Base-by-base conservation (phyloP, 92 coral and sea anemone genomes). In the Umimayanthus chanpuru region DNA sequence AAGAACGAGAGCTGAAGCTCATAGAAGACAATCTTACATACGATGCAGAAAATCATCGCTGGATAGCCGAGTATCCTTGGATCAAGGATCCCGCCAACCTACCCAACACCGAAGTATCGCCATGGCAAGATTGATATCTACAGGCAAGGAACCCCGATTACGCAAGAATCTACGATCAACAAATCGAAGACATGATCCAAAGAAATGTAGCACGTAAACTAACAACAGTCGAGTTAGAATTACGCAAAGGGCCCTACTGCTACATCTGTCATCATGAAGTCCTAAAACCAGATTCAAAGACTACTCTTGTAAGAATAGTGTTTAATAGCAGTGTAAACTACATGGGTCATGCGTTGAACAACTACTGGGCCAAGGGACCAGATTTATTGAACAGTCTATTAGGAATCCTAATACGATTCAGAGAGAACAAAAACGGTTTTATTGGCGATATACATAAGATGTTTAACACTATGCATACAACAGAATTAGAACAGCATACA, bases 11-110 rank as follows among this genome's bases (percentile, higher is more conserved):
- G 23, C 88, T 85, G 32, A 85, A 72, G 50, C 66, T 85, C 40
- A 72, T 85, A 23, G 88, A 85, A 40, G 81, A 85, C 2, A 79
- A 79, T 5, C 68, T 85, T 40, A 15, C 49, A 75, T 80, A 86
- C 72, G 44, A 75, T 4, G 61, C 44, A 20, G 68, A 86, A 28
- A 30, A 73, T 36, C 15, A 85, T 28, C 65, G 81, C 68, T 88
- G 86, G 90, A 26, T 88, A 64, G 79, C 90, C 15, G 23, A 4
- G 18, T 88, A 88, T 73, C 86, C 90, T 16, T 88, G 90, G 90
- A 29, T 88, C 10, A 88, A 55, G 14, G 79, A 88, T 80, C 86
- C 90, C 4, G 53, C 36, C 16, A 38, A 88, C 1, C 49, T 88
- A 15, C 86, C 86, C 0, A 81, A 88, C 39, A 88, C 71, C 68